phyloP scores from a whole-genome alignment of 2,797 vertebrate genomes.

The Limosa lapponica region DNA sequence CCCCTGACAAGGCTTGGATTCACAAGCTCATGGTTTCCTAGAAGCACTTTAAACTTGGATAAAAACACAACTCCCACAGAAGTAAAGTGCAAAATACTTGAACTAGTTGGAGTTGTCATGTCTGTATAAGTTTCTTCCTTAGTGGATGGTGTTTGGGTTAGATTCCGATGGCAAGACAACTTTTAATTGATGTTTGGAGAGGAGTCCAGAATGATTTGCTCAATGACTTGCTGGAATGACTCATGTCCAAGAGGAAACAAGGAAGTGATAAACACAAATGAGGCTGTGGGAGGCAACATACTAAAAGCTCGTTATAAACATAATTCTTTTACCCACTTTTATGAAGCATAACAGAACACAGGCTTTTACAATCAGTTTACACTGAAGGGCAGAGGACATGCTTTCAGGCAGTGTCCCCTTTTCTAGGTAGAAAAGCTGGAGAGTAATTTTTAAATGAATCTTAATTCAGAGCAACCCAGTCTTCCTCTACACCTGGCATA shows the following conservation, averaged over 20 bases:
- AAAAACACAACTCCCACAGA: not conserved
- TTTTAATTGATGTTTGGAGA: not conserved
- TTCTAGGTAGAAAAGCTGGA: not conserved
- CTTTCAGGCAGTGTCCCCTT: not conserved
- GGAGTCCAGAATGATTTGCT: not conserved
- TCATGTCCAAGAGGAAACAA: constrained; percentile 10
- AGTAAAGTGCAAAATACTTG: not conserved
- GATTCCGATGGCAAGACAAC: not conserved
- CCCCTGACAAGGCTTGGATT: not conserved
- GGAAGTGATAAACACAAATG: constrained; percentile 17
- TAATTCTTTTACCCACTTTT: not conserved
- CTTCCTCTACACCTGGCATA: fast-evolving
- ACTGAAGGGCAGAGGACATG: not conserved
- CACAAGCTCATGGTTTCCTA: not conserved
- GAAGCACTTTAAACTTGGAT: not conserved
- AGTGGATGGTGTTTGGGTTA: not conserved
- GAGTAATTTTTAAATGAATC: not conserved
- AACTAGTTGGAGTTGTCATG: not conserved
- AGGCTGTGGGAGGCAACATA: constrained; percentile 12
- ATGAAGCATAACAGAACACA: not conserved
- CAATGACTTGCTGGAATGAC: not conserved
- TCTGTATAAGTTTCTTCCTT: not conserved
- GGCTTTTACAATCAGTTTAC: not conserved
- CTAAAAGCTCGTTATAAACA: not conserved
- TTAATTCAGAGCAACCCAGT: not conserved